Evolutionary conservation across 2,113 vertebrate genomes (phyloP), one percentile per base, ranked within the genome.

Genomic region (Oncorhynchus masou): DNA sequence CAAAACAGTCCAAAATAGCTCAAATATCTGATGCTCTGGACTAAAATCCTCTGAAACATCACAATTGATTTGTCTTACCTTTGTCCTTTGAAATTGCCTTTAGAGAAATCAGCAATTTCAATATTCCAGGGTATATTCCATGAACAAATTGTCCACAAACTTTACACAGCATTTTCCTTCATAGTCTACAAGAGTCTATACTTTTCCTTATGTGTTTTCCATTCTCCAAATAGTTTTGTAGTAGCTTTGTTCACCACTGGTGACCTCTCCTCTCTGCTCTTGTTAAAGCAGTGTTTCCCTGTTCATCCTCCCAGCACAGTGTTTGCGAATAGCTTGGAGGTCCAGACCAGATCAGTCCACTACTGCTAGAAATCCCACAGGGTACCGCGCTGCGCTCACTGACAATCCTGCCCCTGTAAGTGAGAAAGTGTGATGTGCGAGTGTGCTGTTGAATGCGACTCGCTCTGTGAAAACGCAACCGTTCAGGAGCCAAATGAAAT

Each of bases 401-500:
- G 48, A 68, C 24, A 24, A 54, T 54, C 65, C 71, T 67, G 24
- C 34, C 62, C 20, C 9, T 79, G 70, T 45, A 70, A 45, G 39
- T 45, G 39, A 11, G 39, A 45, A 9, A 45, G 39, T 45, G 39
- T 45, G 64, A 22, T 49, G 71, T 20, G 78, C 34, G 75, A 70
- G 79, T 59, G 79, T 73, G 80, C 67, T 49, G 68, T 72, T 79
- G 71, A 69, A 74, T 80, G 71, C 62, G 57, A 60, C 34, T 45
- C 34, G 76, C 78, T 74, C 66, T 74, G 83, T 65, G 19, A 54
- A 81, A 76, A 74, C 74, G 82, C 88, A 93, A 94, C 90, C 93
- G 91, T 92, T 93, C 92, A 83, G 82, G 68, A 89, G 83, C 85
- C 85, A 86, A 90, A 92, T 89, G 83, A 89, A 86, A 89, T 90